Conservation (phyloP, 35 echinoderm and acorn worm genomes). For the Apostichopus parvimensis region DNA sequence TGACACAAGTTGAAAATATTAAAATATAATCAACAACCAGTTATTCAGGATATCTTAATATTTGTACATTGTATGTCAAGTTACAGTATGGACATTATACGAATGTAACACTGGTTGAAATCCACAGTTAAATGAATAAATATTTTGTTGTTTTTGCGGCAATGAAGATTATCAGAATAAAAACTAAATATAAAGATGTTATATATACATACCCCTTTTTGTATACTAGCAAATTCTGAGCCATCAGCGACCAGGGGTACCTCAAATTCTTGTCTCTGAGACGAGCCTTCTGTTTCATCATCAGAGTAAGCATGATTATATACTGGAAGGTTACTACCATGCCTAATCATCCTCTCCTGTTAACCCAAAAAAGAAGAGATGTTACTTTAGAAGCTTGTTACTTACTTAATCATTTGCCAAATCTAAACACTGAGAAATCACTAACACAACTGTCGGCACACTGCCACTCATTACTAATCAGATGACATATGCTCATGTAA, state of each 20-base stretch:
- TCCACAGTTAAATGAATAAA: not conserved
- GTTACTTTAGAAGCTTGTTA: too few species aligned
- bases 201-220: not conserved
- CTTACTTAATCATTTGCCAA: too few species aligned
- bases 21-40: too few species aligned
- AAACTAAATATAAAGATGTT: not conserved
- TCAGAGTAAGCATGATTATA: constrained; percentile 1
- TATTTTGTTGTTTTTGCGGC: not conserved
- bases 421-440: too few species aligned
- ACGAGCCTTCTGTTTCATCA: constrained; percentile 6
- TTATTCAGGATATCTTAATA: too few species aligned
- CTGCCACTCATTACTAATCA: too few species aligned
- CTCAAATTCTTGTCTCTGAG: constrained; percentile 8
- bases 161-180: not conserved
- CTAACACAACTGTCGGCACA: too few species aligned
- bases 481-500: too few species aligned
- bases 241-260: constrained; percentile 38
- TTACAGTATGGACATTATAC: too few species aligned
- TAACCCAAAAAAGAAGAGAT: too few species aligned
- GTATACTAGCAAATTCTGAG: constrained; percentile 12
- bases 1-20: too few species aligned
- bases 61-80: too few species aligned
- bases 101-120: not conserved
- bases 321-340: not conserved
- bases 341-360: constrained; percentile 30